A percentile compares a stretch with the other conserved stretches of the same genome.
phyloP scores from a whole-genome alignment of 2,113 vertebrate genomes.

The Tympanuchus pallidicinctus region DNA sequence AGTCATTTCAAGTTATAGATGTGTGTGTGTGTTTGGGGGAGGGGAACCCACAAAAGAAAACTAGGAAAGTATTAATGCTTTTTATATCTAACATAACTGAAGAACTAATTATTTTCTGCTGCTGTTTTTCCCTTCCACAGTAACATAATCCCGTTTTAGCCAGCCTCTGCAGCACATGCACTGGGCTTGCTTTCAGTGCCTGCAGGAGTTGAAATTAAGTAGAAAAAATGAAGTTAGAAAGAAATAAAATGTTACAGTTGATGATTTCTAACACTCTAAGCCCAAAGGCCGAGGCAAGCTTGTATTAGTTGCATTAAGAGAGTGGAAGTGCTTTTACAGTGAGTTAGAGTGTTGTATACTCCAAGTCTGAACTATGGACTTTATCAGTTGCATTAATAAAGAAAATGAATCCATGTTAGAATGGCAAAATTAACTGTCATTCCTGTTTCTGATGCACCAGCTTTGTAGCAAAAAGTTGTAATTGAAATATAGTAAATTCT shows the following conservation, averaged over 20 bases:
- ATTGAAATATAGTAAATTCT: background rate
- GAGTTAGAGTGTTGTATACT: background rate
- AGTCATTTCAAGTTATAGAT: background rate
- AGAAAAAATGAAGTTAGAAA: background rate
- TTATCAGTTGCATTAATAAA: background rate
- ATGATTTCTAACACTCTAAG: background rate
- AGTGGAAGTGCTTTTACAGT: background rate
- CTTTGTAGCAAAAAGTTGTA: background rate
- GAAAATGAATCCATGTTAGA: background rate
- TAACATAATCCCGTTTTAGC: background rate
- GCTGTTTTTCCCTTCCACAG: background rate
- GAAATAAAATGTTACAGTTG: background rate
- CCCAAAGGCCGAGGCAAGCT: background rate
- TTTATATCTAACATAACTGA: fast-evolving
- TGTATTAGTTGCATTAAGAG: background rate
- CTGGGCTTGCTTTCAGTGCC: background rate
- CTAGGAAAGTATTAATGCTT: background rate
- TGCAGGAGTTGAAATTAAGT: background rate
- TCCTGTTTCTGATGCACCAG: background rate
- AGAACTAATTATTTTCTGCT: background rate
- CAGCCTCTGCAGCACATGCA: background rate
- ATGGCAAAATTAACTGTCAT: background rate
- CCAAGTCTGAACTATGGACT: background rate
- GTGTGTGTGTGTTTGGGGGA: background rate
- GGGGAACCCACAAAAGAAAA: background rate